Conservation (phyloP, 2,888 invertebrate species). For the Leucophora obtusa region DNA sequence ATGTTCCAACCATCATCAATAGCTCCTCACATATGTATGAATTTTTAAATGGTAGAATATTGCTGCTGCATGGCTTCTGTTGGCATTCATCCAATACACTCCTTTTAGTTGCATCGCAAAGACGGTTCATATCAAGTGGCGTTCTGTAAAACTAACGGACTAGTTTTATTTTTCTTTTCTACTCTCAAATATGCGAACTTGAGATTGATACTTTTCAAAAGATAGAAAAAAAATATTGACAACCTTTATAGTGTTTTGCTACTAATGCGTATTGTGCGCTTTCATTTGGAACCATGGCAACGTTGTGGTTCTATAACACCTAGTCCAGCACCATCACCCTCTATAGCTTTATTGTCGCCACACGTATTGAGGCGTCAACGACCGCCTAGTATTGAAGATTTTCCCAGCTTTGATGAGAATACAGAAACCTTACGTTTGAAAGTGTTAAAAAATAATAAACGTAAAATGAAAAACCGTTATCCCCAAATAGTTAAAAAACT, state of each 20-base stretch:
- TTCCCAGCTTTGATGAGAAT: conserved; percentile 65
- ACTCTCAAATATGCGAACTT: conserved; percentile 52
- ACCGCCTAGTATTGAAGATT: conserved; percentile 74
- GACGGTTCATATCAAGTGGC: conserved; percentile 47
- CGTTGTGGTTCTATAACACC: conserved; percentile 75
- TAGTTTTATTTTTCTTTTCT: conserved; percentile 18
- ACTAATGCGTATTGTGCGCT: conserved; percentile 78
- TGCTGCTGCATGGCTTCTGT: conserved; percentile 56
- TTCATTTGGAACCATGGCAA: conserved; percentile 78
- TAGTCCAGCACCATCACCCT: conserved; percentile 75
- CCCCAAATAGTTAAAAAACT: conserved; percentile 79
- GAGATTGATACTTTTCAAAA: conserved; percentile 13
- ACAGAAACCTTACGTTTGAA: conserved; percentile 66
- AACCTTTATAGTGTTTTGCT: conserved; percentile 20
- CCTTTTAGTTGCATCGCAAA: conserved; percentile 55
- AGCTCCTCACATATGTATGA: conserved; percentile 26
- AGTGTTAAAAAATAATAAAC: conserved; percentile 68
- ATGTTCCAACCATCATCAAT: conserved; percentile 50
- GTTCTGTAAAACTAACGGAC: conserved; percentile 50
- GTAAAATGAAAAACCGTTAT: conserved; percentile 77
- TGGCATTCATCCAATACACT: conserved; percentile 46
- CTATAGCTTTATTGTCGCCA: conserved; percentile 74
- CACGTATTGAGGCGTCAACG: conserved; percentile 77
- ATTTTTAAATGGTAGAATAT: conserved; percentile 25
- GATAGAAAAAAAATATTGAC: neutral